These are phyloP conservation scores for Microcebus murinus DNA, from an alignment of 2,113 vertebrate genomes.

Conservation along the genomic window DNA sequence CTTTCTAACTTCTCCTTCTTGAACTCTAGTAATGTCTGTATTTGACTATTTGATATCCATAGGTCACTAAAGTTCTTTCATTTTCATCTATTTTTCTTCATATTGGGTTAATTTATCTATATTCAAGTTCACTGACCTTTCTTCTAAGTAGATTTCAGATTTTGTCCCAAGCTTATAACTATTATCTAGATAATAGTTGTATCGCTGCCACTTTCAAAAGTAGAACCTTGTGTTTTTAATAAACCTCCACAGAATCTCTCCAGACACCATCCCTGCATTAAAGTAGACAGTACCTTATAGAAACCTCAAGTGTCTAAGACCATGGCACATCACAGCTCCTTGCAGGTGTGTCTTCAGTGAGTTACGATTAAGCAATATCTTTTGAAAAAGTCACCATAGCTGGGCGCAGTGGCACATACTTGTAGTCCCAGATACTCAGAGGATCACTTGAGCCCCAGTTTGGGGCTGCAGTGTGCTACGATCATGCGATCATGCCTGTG, in stretches of 20 bases:
- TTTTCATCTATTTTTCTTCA: neutral
- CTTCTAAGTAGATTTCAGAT: neutral
- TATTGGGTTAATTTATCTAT: neutral
- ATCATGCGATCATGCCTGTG: neutral
- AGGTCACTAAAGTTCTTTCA: neutral
- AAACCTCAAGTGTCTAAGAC: neutral
- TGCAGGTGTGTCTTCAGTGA: neutral
- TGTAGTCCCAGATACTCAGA: neutral
- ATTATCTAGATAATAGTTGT: neutral
- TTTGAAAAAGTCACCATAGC: neutral
- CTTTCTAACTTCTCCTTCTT: neutral
- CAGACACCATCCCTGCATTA: neutral
- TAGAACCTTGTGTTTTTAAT: neutral
- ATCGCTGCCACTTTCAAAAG: neutral
- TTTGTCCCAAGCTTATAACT: neutral
- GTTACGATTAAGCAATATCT: neutral
- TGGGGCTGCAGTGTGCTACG: neutral
- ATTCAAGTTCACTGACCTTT: neutral
- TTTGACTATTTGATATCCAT: neutral
- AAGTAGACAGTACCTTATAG: neutral
- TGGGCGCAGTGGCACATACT: neutral
- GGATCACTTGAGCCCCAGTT: neutral
- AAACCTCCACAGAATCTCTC: neutral
- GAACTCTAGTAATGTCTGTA: neutral
- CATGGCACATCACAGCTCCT: neutral